Evolutionary conservation across 2,888 invertebrate genomes (phyloP).

Genomic region (Hoplodrina ambigua): DNA sequence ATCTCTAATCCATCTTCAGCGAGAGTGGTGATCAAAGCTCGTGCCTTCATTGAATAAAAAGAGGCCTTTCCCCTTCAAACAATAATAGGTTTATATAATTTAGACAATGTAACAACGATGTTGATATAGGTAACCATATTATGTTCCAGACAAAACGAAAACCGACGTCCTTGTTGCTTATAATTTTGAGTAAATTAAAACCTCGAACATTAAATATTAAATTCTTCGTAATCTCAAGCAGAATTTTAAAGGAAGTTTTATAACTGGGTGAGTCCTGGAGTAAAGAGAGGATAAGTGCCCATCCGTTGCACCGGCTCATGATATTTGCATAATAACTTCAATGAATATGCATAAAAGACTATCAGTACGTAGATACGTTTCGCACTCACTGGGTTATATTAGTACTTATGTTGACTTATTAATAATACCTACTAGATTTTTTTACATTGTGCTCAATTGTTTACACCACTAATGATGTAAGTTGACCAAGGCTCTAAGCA

Average conservation of each 20-base stretch:
- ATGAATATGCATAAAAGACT: conserved; percentile 51
- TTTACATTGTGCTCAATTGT: too few relatives aligned
- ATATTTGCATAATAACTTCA: conserved; percentile 69
- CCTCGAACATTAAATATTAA: neutral
- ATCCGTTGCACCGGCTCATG: conserved; percentile 52
- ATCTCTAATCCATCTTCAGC: too few relatives aligned
- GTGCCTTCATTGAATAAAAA: too few relatives aligned
- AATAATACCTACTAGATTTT: too few relatives aligned
- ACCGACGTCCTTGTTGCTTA: neutral
- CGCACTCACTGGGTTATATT: conserved; percentile 1
- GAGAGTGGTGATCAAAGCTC: too few relatives aligned
- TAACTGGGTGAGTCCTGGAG: conserved; percentile 18
- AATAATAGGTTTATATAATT: too few relatives aligned
- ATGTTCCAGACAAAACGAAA: neutral
- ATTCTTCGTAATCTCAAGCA: conserved; percentile 13
- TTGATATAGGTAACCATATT: too few relatives aligned
- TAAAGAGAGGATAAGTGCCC: conserved; percentile 51
- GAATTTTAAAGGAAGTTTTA: conserved; percentile 18
- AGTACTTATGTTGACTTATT: neutral
- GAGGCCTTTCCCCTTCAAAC: too few relatives aligned
- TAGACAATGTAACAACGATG: too few relatives aligned
- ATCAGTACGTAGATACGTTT: neutral
- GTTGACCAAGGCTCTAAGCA: too few relatives aligned
- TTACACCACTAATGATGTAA: too few relatives aligned
- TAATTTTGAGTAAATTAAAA: conserved; percentile 19